Percentiles rank a stretch among this genome's conserved stretches.
These are phyloP conservation scores for Matsumurasca onukii DNA, from an alignment of 1,140 invertebrate species.

Conservation along the genomic window DNA sequence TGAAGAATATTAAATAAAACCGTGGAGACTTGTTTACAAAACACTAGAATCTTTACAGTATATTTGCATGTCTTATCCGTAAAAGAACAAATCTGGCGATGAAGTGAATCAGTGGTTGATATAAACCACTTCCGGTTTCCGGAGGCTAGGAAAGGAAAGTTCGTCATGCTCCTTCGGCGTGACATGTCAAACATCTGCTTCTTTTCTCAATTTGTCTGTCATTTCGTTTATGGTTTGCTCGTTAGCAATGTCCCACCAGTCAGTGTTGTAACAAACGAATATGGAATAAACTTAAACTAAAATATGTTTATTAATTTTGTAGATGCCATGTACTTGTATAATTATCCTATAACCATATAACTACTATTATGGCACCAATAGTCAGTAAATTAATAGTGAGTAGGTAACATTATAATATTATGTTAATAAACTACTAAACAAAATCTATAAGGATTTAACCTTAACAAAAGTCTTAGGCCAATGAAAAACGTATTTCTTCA, in stretches of 20 bases:
- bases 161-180: not conserved
- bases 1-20: not conserved
- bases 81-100: not conserved
- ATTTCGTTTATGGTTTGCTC: not conserved
- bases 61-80: not conserved
- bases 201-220: not conserved
- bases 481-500: not conserved
- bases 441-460: no score
- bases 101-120: not conserved
- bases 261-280: not conserved
- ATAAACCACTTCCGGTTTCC: slow-evolving; percentile 8
- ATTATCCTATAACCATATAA: no score
- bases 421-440: not conserved
- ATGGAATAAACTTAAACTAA: not conserved
- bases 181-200: no score
- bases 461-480: no score
- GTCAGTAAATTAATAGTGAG: not conserved
- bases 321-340: not conserved
- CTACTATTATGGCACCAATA: not conserved
- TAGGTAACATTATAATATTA: not conserved
- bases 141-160: not conserved
- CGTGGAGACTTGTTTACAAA: not conserved
- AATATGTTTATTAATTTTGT: not conserved
- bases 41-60: not conserved
- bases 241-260: not conserved